Percentiles rank a stretch among this genome's conserved stretches.
These are phyloP conservation scores for Sesamia nonagrioides DNA, from an alignment of 1,140 invertebrate genomes.

Conservation along the genomic window DNA sequence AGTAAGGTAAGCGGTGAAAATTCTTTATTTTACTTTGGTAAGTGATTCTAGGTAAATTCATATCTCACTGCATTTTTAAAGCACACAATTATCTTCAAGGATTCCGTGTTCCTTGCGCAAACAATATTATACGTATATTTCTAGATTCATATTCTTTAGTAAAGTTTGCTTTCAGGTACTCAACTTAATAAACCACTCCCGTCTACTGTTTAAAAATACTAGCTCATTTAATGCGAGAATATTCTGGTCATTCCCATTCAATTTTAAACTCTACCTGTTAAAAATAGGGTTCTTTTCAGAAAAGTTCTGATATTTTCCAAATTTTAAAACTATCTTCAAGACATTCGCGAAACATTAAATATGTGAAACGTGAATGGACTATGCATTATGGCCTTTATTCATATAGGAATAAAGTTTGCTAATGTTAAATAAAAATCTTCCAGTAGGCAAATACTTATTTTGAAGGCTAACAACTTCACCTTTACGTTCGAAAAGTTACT, in stretches of 20 bases:
- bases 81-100: conserved; percentile 33
- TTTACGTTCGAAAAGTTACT: conserved; percentile 78
- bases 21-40: no score
- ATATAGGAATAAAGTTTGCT: conserved; percentile 2
- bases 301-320: not conserved
- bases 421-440: conserved; percentile 20
- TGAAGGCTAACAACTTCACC: conserved; percentile 78
- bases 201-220: conserved; percentile 27
- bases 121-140: conserved; percentile 31
- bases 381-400: conserved; percentile 22
- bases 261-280: not conserved
- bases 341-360: conserved; percentile 25
- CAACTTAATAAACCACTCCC: conserved; percentile 29
- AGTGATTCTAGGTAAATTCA: conserved; percentile 11
- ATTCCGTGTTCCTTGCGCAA: conserved; percentile 7
- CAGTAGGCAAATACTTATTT: conserved; percentile 52
- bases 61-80: conserved; percentile 2
- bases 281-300: not conserved
- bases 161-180: conserved; percentile 38
- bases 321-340: conserved; percentile 27
- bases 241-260: not conserved
- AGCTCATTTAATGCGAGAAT: conserved; percentile 38
- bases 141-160: conserved; percentile 22
- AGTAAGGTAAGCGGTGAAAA: not conserved
- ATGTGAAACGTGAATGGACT: conserved; percentile 12